Percentiles rank a stretch among this genome's conserved stretches.
phyloP scores from a whole-genome alignment of 2,797 vertebrate genomes.

The Pitangus sulphuratus region DNA sequence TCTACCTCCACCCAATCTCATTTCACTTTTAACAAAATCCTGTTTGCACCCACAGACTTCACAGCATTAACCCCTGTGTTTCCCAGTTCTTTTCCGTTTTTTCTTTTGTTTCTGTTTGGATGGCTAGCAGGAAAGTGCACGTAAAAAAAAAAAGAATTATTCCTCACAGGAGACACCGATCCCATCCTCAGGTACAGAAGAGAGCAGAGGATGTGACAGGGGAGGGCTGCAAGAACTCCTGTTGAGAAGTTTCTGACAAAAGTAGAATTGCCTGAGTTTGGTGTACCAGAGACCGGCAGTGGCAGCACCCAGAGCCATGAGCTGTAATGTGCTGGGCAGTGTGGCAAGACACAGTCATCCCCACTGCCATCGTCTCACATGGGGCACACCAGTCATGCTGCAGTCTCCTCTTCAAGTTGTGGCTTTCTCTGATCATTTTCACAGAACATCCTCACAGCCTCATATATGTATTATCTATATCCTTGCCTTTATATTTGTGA shows the following conservation, averaged over 20 bases:
- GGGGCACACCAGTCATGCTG: no score
- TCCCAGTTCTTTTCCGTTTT: neutral
- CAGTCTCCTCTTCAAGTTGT: neutral
- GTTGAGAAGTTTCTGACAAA: neutral
- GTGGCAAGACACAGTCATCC: neutral
- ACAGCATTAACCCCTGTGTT: constrained; percentile 40
- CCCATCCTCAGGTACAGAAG: neutral
- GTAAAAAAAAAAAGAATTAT: neutral
- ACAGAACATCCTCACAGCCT: neutral
- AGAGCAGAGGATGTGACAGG: neutral
- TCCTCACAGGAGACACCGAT: neutral
- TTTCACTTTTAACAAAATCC: constrained; percentile 68
- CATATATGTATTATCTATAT: neutral
- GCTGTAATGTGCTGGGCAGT: fast-evolving
- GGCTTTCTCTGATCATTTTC: neutral
- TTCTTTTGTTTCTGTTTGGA: neutral
- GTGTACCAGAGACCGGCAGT: neutral
- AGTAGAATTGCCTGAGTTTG: neutral
- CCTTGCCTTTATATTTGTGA: neutral
- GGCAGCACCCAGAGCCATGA: neutral
- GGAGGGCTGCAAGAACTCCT: neutral
- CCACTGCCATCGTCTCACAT: fast-evolving
- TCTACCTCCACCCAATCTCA: constrained; percentile 69
- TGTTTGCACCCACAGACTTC: constrained; percentile 39
- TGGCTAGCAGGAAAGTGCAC: neutral